Conservation (phyloP, 2,797 vertebrate species). For the Pantherophis vulpinus region DNA sequence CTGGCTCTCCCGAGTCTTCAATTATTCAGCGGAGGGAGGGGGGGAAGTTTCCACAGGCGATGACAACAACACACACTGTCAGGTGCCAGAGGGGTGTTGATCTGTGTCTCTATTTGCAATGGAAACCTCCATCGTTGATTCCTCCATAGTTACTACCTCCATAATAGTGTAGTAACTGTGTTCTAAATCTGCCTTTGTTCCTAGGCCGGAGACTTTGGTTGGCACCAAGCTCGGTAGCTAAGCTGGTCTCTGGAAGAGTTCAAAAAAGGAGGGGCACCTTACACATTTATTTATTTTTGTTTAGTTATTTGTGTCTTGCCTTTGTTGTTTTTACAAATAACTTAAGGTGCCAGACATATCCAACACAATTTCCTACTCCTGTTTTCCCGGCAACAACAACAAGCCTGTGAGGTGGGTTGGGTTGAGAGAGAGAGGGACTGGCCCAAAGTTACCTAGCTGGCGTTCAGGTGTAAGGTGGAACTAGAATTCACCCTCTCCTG, state of each 20-base stretch:
- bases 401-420: not conserved
- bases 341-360: not conserved
- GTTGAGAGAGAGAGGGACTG: not conserved
- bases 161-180: not conserved
- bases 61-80: not conserved
- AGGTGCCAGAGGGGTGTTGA: not conserved
- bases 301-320: not conserved
- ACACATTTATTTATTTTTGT: not conserved
- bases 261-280: not conserved
- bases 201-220: not conserved
- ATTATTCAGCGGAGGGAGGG: not conserved
- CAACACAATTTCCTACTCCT: not conserved
- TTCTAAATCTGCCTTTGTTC: not conserved
- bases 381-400: not conserved
- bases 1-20: not conserved
- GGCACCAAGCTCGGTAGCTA: not conserved
- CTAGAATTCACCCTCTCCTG: too few relatives aligned
- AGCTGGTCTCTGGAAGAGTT: not conserved
- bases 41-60: not conserved
- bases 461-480: too few relatives aligned
- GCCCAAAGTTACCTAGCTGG: too few relatives aligned
- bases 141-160: not conserved
- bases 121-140: not conserved
- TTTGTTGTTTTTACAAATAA: not conserved
- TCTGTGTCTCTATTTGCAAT: not conserved